Evolutionary conservation across 2,888 invertebrate species (phyloP).

Genomic region (Omphaloscelis lunosa): DNA sequence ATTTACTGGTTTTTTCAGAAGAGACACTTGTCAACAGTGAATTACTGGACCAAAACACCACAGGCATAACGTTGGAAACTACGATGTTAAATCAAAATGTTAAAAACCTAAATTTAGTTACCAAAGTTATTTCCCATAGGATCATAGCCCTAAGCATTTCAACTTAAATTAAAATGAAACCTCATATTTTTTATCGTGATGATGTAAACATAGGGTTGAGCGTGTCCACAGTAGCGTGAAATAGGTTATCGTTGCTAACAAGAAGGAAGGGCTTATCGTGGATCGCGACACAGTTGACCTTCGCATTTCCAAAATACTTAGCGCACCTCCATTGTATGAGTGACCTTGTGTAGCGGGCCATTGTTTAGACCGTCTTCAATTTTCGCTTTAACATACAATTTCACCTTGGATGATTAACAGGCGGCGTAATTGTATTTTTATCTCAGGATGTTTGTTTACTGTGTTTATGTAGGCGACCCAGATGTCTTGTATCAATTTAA

Average conservation of each 20-base stretch:
- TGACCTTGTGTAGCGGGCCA: constrained; percentile 77
- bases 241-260: constrained; percentile 82
- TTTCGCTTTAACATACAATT: constrained; percentile 84
- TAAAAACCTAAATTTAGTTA: neutral
- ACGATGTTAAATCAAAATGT: neutral
- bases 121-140: neutral
- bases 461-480: constrained; percentile 63
- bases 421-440: constrained; percentile 73
- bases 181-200: constrained; percentile 34
- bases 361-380: constrained; percentile 82
- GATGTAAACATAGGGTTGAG: constrained; percentile 57
- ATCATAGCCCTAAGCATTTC: neutral
- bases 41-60: neutral
- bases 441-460: constrained; percentile 59
- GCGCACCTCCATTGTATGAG: constrained; percentile 80
- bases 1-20: neutral
- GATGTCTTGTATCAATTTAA: constrained; percentile 36
- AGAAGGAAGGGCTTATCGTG: constrained; percentile 84
- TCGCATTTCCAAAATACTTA: constrained; percentile 87
- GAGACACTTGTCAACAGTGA: neutral
- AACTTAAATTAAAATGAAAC: constrained; percentile 14
- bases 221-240: constrained; percentile 80
- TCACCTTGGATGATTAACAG: constrained; percentile 85
- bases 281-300: constrained; percentile 83
- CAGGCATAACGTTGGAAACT: neutral